Evolutionary conservation across 1,140 invertebrate species (phyloP).

Genomic region (Zaprionus africanus): DNA sequence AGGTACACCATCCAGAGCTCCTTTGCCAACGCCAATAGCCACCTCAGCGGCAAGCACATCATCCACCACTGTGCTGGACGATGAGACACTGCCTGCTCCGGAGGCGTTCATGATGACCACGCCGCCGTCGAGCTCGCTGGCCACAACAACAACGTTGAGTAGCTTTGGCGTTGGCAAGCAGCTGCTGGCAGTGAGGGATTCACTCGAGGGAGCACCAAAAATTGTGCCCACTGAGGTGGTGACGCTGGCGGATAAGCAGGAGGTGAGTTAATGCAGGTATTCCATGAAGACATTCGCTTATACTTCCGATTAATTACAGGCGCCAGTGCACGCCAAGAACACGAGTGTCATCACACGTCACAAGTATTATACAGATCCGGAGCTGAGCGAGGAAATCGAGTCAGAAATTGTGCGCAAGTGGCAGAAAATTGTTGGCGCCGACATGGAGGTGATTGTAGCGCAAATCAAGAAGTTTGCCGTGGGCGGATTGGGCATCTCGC

Average conservation of each 20-base stretch:
- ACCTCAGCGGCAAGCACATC: slow-evolving; percentile 46
- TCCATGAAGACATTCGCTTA: background rate
- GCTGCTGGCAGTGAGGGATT: slow-evolving; percentile 69
- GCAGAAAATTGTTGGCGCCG: slow-evolving; percentile 90
- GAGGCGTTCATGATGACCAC: slow-evolving; percentile 69
- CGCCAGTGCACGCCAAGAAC: slow-evolving; percentile 68
- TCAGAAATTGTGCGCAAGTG: slow-evolving; percentile 92
- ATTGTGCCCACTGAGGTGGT: slow-evolving; percentile 73
- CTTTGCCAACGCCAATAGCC: slow-evolving; percentile 59
- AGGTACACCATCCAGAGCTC: slow-evolving; percentile 84
- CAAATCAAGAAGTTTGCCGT: slow-evolving; percentile 93
- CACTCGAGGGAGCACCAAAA: slow-evolving; percentile 67
- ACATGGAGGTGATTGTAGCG: slow-evolving; percentile 95
- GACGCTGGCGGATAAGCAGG: slow-evolving; percentile 59
- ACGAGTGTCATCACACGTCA: slow-evolving; percentile 66
- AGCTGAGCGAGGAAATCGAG: slow-evolving; percentile 89
- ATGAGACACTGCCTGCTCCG: slow-evolving; percentile 54
- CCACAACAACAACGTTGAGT: slow-evolving; percentile 65
- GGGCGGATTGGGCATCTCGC: slow-evolving; percentile 96
- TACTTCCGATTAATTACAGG: slow-evolving; percentile 24
- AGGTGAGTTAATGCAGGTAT: slow-evolving; percentile 37
- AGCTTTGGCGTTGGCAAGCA: slow-evolving; percentile 78
- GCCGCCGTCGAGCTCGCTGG: slow-evolving; percentile 46
- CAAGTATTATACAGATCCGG: slow-evolving; percentile 84
- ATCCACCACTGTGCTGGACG: slow-evolving; percentile 52